These are phyloP conservation scores for Cyanoderma ruficeps DNA, from an alignment of 2,113 vertebrate genomes.

Conservation along the genomic window DNA sequence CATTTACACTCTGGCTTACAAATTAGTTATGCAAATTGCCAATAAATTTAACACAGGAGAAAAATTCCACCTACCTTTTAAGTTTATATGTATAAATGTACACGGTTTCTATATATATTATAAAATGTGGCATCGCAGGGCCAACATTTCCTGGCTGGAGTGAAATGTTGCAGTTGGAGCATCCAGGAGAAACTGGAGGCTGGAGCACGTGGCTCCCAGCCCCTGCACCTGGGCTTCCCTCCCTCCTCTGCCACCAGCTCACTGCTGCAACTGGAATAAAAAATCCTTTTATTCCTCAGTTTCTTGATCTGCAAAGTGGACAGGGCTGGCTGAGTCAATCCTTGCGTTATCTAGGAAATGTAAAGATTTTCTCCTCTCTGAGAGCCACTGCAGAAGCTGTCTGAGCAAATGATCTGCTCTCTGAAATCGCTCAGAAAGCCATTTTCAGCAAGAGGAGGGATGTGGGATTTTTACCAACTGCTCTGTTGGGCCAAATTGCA, in stretches of 20 bases:
- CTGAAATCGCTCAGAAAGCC: neutral
- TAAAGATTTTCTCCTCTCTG: neutral
- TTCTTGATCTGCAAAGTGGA: neutral
- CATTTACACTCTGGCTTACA: constrained; percentile 51
- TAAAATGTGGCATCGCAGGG: neutral
- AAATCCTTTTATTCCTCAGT: neutral
- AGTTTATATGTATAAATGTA: neutral
- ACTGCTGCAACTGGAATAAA: neutral
- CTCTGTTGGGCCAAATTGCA: neutral
- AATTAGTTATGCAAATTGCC: constrained; percentile 67
- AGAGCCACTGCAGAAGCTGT: neutral
- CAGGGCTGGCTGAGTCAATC: neutral
- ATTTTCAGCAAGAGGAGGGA: neutral
- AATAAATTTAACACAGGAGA: constrained; percentile 8
- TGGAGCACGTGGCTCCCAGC: neutral
- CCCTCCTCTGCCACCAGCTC: neutral
- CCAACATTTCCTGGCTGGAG: neutral
- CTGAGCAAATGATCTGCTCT: neutral
- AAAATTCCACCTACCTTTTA: neutral
- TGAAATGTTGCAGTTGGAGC: neutral
- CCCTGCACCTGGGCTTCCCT: neutral
- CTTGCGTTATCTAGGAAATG: neutral
- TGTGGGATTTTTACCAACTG: neutral
- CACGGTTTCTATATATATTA: neutral
- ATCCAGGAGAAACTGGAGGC: neutral